Percentiles rank a stretch among this genome's conserved stretches.
Conservation (phyloP, 2,888 invertebrate species). For the Poecilobothrus nobilitatus region DNA sequence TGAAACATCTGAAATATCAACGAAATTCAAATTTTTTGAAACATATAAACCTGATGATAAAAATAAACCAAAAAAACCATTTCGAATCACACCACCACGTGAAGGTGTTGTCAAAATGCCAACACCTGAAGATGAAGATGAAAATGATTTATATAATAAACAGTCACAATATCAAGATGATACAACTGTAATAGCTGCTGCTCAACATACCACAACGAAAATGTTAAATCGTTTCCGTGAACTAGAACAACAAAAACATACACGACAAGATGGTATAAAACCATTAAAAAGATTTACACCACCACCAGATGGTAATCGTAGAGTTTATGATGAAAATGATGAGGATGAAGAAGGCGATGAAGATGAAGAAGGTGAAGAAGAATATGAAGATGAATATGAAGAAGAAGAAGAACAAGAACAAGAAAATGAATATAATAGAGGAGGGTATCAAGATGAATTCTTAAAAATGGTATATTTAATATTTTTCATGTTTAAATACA, state of each 20-base stretch:
- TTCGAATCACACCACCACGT: conserved; percentile 82
- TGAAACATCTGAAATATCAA: conserved; percentile 72
- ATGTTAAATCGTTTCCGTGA: conserved; percentile 85
- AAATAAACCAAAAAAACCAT: conserved; percentile 55
- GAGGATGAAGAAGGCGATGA: conserved; percentile 45
- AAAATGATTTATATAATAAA: conserved; percentile 59
- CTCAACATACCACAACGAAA: conserved; percentile 66
- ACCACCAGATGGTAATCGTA: conserved; percentile 60
- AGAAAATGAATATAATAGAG: conserved; percentile 47
- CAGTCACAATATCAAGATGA: conserved; percentile 64
- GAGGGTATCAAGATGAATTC: conserved; percentile 54
- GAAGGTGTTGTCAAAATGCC: conserved; percentile 60
- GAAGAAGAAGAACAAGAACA: conserved; percentile 43
- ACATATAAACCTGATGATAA: conserved; percentile 63
- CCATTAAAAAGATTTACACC: conserved; percentile 85
- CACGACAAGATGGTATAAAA: conserved; percentile 48
- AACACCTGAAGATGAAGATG: conserved; percentile 48
- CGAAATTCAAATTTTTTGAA: conserved; percentile 87
- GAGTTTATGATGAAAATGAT: conserved; percentile 33
- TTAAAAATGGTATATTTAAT: conserved; percentile 52
- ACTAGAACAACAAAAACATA: conserved; percentile 63
- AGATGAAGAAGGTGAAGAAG: conserved; percentile 38
- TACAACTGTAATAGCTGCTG: conserved; percentile 45
- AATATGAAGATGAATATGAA: conserved; percentile 35
- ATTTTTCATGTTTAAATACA: no score